Conservation (phyloP, 1,140 invertebrate genomes). For the Drosophila repletoides region DNA sequence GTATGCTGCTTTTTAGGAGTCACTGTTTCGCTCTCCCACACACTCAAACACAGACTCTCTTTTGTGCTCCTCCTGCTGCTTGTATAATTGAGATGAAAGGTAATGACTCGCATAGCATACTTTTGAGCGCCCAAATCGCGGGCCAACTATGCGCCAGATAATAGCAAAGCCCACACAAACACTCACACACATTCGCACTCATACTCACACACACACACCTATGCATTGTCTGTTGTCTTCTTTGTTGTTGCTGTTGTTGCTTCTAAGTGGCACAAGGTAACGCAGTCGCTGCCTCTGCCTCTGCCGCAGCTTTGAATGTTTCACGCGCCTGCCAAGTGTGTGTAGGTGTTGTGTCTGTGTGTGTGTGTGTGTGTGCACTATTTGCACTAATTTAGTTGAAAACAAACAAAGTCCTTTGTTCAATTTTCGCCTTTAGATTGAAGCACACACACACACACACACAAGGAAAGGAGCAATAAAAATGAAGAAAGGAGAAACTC, state of each 20-base stretch:
- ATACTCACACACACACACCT: conserved; percentile 2
- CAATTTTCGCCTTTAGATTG: conserved; percentile 76
- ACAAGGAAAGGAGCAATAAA: conserved; percentile 13
- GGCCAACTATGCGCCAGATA: conserved; percentile 73
- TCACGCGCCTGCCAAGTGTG: conserved; percentile 39
- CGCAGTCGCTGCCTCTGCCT: conserved; percentile 51
- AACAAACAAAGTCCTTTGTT: conserved; percentile 80
- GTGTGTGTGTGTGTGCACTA: conserved; percentile 60
- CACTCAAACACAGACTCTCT: background rate
- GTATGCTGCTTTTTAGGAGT: conserved; percentile 16
- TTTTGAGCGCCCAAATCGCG: conserved; percentile 71
- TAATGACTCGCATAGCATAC: conserved; percentile 73
- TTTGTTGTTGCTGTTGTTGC: conserved; percentile 37
- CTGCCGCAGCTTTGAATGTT: conserved; percentile 27
- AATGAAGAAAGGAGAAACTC: conserved; percentile 31
- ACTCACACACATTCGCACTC: conserved; percentile 1
- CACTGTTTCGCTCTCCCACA: background rate
- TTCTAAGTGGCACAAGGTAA: conserved; percentile 78
- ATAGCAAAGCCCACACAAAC: conserved; percentile 39
- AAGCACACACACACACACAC: conserved; percentile 27
- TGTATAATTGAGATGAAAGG: conserved; percentile 79
- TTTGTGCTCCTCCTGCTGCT: conserved; percentile 1
- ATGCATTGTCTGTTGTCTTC: conserved; percentile 31
- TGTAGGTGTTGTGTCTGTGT: conserved; percentile 22
- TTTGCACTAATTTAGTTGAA: conserved; percentile 81